A percentile compares a stretch with the other conserved stretches of the same genome.
These are phyloP conservation scores for Dysidea cf. avara DNA, from an alignment of 37 sponge, comb jelly and placozoan species.

Conservation along the genomic window DNA sequence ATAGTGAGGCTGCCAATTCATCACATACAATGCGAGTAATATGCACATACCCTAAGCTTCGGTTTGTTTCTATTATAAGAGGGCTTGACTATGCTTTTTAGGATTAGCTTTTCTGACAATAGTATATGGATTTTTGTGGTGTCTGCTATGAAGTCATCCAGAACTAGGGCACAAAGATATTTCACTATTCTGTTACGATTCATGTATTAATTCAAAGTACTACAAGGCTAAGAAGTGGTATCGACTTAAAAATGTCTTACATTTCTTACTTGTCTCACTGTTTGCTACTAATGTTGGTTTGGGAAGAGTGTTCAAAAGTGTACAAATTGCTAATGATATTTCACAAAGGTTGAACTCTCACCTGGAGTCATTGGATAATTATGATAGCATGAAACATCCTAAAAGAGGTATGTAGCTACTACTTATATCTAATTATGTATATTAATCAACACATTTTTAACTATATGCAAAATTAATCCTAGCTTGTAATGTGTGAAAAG, in stretches of 20 bases:
- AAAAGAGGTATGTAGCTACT: too few relatives aligned
- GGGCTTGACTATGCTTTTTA: background rate
- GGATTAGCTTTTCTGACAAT: background rate
- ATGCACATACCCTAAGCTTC: background rate
- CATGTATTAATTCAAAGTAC: conserved; percentile 4
- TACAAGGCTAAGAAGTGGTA: conserved; percentile 4
- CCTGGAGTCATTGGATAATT: too few relatives aligned
- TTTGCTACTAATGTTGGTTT: conserved; percentile 10
- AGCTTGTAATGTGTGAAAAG: too few relatives aligned
- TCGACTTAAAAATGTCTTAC: background rate
- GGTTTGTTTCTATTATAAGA: conserved; percentile 6
- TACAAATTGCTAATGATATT: conserved; percentile 7
- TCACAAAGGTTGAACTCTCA: too few relatives aligned
- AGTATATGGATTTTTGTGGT: too few relatives aligned
- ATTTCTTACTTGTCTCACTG: conserved; percentile 7
- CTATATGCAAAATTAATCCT: too few relatives aligned
- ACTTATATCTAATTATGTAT: too few relatives aligned
- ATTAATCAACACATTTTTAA: too few relatives aligned
- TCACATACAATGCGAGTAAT: background rate
- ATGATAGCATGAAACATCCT: too few relatives aligned
- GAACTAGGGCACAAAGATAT: conserved; percentile 9
- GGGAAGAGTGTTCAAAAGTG: conserved; percentile 11
- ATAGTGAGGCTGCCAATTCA: background rate
- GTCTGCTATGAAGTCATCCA: too few relatives aligned
- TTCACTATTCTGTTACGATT: conserved; percentile 3